These are phyloP conservation scores for Pristionchus japonicus DNA, from an alignment of 2,888 invertebrate species.

Conservation along the genomic window DNA sequence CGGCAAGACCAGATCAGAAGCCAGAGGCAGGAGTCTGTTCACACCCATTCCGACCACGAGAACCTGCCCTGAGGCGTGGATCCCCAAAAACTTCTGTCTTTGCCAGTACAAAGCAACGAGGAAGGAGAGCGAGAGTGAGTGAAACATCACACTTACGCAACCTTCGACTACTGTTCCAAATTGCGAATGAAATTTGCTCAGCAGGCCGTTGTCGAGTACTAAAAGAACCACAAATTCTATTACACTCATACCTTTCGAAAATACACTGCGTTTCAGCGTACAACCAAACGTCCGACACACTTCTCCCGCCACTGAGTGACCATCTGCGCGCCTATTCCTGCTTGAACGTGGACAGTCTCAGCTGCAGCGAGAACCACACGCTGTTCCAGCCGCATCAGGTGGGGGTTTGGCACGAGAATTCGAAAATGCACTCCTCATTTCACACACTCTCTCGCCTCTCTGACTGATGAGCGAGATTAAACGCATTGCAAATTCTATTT, in stretches of 20 bases:
- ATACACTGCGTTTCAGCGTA: neutral
- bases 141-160: neutral
- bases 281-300: neutral
- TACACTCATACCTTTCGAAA: too few relatives aligned
- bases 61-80: conserved; percentile 54
- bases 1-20: neutral
- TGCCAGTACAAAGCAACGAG: conserved; percentile 52
- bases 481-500: too few relatives aligned
- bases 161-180: too few relatives aligned
- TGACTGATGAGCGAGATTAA: too few relatives aligned
- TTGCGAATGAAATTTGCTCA: too few relatives aligned
- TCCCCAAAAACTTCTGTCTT: conserved; percentile 57
- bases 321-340: neutral
- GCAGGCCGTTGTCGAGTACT: too few relatives aligned
- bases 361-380: neutral
- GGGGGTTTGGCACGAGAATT: too few relatives aligned
- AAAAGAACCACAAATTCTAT: too few relatives aligned
- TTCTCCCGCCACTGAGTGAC: neutral
- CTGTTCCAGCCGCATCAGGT: neutral
- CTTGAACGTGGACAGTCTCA: neutral
- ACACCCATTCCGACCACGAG: conserved; percentile 49
- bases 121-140: neutral
- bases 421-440: too few relatives aligned
- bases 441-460: too few relatives aligned
- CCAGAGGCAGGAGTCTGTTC: conserved; percentile 52